Conservation (phyloP, 2,888 invertebrate species). For the Cryptus viduatorius region DNA sequence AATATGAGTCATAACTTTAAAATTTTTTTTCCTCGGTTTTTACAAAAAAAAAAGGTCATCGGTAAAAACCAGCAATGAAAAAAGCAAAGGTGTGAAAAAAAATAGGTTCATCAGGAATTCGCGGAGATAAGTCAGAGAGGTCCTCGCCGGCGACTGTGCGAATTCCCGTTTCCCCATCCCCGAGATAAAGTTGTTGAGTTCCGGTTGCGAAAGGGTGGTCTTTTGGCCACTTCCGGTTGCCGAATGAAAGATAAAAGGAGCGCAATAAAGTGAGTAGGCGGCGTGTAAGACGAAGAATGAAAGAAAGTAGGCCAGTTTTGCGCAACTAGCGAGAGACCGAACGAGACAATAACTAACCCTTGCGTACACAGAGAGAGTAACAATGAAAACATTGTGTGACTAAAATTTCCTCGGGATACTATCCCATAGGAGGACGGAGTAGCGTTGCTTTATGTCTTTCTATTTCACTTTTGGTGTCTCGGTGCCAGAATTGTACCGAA, state of each 20-base stretch:
- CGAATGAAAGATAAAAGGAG: constrained; percentile 49
- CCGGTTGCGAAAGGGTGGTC: constrained; percentile 45
- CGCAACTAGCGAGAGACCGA: constrained; percentile 6
- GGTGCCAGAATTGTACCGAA: constrained; percentile 43
- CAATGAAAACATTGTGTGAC: constrained; percentile 74
- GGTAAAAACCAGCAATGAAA: not conserved
- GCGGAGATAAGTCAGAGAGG: constrained; percentile 28
- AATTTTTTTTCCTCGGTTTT: no score
- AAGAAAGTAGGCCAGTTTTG: constrained; percentile 57
- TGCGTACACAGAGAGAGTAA: constrained; percentile 64
- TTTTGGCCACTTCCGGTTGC: constrained; percentile 48
- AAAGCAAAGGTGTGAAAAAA: constrained; percentile 17
- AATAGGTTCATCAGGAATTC: constrained; percentile 27
- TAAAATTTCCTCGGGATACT: constrained; percentile 58
- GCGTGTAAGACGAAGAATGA: constrained; percentile 53
- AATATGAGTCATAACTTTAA: no score
- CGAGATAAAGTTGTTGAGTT: constrained; percentile 32
- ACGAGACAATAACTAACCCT: constrained; percentile 45
- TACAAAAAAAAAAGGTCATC: no score
- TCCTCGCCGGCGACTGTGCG: constrained; percentile 25
- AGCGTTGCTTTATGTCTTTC: constrained; percentile 39
- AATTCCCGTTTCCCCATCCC: not conserved
- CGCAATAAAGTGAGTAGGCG: constrained; percentile 27
- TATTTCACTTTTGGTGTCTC: constrained; percentile 50
- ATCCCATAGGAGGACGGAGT: not conserved